phyloP scores from a whole-genome alignment of 2,888 invertebrate genomes.

The Ommatoiulus sabulosus region DNA sequence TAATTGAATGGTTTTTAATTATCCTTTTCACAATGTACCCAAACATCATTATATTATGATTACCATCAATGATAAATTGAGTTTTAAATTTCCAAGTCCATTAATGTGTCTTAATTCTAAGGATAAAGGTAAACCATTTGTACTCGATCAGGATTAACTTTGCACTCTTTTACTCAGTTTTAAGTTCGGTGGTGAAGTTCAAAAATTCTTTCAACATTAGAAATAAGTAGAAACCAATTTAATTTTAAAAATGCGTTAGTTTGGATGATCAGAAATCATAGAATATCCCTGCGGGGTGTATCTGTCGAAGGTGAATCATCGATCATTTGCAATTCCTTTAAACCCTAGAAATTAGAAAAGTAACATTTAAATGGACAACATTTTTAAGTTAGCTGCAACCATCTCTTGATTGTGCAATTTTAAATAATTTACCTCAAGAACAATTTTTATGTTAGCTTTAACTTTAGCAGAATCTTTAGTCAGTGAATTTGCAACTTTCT shows the following conservation, averaged over 20 bases:
- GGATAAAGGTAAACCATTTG: no score
- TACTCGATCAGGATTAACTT: no score
- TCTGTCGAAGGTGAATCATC: background rate
- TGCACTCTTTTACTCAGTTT: no score
- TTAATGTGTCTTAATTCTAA: background rate
- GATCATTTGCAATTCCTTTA: conserved; percentile 49
- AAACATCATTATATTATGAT: no score
- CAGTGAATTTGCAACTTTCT: conserved; percentile 74
- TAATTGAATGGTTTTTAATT: no score
- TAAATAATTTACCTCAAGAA: conserved; percentile 72
- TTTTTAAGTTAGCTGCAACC: background rate
- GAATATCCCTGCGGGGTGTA: background rate
- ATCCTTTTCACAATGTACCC: no score
- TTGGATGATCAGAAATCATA: conserved; percentile 4
- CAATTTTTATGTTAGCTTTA: conserved; percentile 83
- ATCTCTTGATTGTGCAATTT: background rate
- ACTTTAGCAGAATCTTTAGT: conserved; percentile 77
- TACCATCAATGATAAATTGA: no score
- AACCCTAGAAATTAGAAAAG: conserved; percentile 50
- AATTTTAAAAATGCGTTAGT: background rate
- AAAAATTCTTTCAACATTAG: background rate
- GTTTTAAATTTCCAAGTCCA: background rate
- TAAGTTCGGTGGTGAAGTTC: no score
- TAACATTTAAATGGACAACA: no score
- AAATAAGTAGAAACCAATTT: background rate